Base-by-base conservation (phyloP, 2,888 invertebrate genomes). In the Electrophaes corylata region DNA sequence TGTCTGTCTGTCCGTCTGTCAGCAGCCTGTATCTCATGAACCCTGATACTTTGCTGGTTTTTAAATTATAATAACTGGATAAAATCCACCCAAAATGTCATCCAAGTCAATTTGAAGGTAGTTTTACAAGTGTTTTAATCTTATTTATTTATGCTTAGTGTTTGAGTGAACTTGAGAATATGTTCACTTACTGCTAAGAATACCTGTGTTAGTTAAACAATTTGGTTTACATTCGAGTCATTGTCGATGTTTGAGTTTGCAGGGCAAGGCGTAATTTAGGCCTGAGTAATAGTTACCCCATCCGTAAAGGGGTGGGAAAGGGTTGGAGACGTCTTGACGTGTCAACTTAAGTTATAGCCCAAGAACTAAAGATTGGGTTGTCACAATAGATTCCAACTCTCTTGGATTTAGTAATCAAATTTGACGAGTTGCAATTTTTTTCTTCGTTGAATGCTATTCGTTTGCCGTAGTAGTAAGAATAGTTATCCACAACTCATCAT, bases 241-340 rank as follows among this genome's bases (percentile, higher is more conserved):
- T 68, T 62, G 71, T 66, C 61, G 60, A 62, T 71, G 74, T 75
- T 73, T 71, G 69, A 72, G 68, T 71, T 66, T 29, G 46, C 26
- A 31, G 50, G 59, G 56, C 64, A 65, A 62, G 67, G 62, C 66
- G 65, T 72, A 72, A 75, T 75, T 72, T 71, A 66, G 66, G 48
- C 47, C 60, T 64, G 67, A 68, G 64, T 71, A 69, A 73, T 69
- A 65, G 60, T 49, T 43, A 49, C 50, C 53, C 50, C 33, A 14
- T 23, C 41, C 37, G 52, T 29, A 39, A 16, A 6, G 35, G 18
- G 11, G 37, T 12, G 19, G n/a, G 20, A 5, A 29, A 0, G 18
- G 45, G 43, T 16, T 3, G 1, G 37, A 44, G 47, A 31, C 18
- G 50, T 40, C 50, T 57, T 33, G 26, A 41, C 49, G 50, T 51